Evolutionary conservation across 2,797 vertebrate genomes (phyloP).

Genomic region (Brotula barbata): DNA sequence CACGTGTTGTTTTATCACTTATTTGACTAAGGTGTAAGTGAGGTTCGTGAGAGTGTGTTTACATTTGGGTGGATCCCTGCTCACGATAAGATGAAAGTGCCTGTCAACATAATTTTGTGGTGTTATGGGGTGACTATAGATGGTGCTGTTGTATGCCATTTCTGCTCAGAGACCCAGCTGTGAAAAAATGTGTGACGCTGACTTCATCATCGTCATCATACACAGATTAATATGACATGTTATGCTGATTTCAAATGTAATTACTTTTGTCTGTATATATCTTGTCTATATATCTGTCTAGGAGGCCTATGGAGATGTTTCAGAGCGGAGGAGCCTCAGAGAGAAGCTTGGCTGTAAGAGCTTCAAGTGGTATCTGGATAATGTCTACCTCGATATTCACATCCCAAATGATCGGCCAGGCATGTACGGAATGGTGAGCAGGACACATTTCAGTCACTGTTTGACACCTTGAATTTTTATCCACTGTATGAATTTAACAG

Average conservation of each 20-base stretch:
- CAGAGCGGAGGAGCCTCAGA: conserved; percentile 83
- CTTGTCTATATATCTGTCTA: conserved; percentile 59
- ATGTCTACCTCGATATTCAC: conserved; percentile 89
- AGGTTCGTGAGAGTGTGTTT: neutral
- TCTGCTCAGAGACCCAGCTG: conserved; percentile 5
- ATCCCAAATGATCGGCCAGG: conserved; percentile 90
- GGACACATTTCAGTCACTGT: neutral
- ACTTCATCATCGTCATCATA: neutral
- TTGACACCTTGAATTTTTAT: too few species aligned
- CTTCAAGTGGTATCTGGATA: conserved; percentile 94
- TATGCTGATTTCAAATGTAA: too few species aligned
- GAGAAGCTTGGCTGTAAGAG: conserved; percentile 86
- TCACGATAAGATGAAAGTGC: neutral
- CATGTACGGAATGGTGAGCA: conserved; percentile 94
- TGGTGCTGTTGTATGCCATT: conserved; percentile 45
- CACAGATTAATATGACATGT: too few species aligned
- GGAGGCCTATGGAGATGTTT: conserved; percentile 95
- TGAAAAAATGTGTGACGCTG: neutral
- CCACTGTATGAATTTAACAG: too few species aligned
- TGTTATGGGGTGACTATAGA: conserved; percentile 29
- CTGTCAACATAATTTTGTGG: neutral
- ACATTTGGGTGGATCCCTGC: neutral
- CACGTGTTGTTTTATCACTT: neutral
- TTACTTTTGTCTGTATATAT: too few species aligned
- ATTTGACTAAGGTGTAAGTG: conserved; percentile 5